These are phyloP conservation scores for Coregonus sp. DNA, from an alignment of 2,797 vertebrate species.

Conservation along the genomic window DNA sequence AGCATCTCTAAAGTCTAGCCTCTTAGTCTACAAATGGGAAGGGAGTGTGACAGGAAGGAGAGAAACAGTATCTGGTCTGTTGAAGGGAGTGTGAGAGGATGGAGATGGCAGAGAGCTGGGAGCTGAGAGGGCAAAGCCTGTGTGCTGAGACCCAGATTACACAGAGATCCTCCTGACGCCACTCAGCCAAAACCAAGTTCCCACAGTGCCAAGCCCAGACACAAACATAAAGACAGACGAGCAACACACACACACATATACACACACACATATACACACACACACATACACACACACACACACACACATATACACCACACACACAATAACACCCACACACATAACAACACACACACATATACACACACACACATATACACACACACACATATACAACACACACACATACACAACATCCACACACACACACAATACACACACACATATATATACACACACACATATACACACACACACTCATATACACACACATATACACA, in stretches of 20 bases:
- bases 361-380: no score
- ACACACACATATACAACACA: background rate
- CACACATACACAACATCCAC: background rate
- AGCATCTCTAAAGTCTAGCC: no score
- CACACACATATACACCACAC: background rate
- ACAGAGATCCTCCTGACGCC: background rate
- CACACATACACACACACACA: background rate
- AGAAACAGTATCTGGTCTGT: no score
- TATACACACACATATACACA: background rate
- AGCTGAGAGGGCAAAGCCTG: background rate
- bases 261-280: background rate
- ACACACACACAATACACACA: no score
- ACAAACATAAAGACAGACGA: conserved; percentile 38
- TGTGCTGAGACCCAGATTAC: background rate
- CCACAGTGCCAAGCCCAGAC: background rate
- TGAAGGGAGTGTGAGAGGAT: background rate
- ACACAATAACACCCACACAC: background rate
- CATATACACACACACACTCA: background rate
- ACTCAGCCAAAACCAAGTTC: background rate
- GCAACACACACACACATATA: conserved; percentile 22
- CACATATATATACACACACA: no score
- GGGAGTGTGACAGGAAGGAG: no score
- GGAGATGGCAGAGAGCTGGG: background rate
- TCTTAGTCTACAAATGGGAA: background rate
- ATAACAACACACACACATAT: background rate